Evolutionary conservation across 2,888 invertebrate species (phyloP), one percentile per base, ranked within the genome.

Genomic region (Chloroclystis v-ata): DNA sequence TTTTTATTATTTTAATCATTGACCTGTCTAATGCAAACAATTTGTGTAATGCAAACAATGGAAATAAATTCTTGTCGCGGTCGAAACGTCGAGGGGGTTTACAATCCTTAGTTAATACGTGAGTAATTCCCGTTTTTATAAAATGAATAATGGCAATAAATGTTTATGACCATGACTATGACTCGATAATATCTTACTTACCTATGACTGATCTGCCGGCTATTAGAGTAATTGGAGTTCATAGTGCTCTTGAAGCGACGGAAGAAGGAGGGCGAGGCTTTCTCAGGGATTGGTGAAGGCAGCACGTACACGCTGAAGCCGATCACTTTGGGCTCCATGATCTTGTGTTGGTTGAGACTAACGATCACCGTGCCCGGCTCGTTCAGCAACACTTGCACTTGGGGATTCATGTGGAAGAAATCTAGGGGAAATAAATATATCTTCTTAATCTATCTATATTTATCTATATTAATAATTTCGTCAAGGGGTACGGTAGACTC

Each of bases 371-470:
- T 75, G 44, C 77, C 80, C 0, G 72, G 56, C 71, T 96, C 96
- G 62, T 91, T 92, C 24, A 97, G 77, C 35, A 92, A 90, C 37
- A 97, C 75, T 65, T 96, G 93, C 29, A 97, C 87, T 84, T 97
- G 97, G 0, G 97, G 97, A 79, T 97, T 97, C 70, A 96, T 95
- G 76, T 97, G 96, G 75, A 97, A 97, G 29, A 96, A 96, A 71
- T 96, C 95, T 90, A 85, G 28, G 67, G 44, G 8, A 39, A 24
- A 30, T 6, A 10, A 33, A 20, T 20, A 20, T 20, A 20, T n/a
- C n/a, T n/a, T n/a, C n/a, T n/a, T 12, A 9, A 30, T 1, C 13
- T 30, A 8, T 9, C 3, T 8, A 1, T 12, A 12, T 5, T n/a
- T n/a, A n/a, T n/a, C n/a, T n/a, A n/a, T n/a, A n/a, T n/a, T n/a